Conservation (phyloP, 2,113 vertebrate species). For the Hydropotes inermis region DNA sequence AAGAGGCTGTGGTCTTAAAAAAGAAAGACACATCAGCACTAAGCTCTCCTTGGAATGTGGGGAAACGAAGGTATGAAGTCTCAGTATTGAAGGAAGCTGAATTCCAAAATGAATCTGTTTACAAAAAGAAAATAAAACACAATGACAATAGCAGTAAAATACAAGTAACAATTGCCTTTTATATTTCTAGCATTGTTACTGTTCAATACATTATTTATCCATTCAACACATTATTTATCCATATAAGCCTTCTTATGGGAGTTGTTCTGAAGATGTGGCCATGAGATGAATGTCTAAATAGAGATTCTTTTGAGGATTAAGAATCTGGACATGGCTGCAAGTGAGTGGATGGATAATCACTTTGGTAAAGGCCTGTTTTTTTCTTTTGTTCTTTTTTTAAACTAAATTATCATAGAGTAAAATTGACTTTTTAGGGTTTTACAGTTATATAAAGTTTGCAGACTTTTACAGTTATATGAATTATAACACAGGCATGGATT, state of each 20-base stretch:
- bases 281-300: not conserved
- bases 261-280: not conserved
- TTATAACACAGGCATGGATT: not conserved
- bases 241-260: not conserved
- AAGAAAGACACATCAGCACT: slow-evolving; percentile 93
- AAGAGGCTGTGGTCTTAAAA: slow-evolving; percentile 92
- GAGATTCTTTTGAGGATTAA: not conserved
- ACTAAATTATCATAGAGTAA: not conserved
- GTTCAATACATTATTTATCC: not conserved
- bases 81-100: slow-evolving; percentile 94
- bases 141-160: not conserved
- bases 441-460: not conserved
- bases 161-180: not conserved
- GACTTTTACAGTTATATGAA: not conserved
- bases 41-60: slow-evolving; percentile 92
- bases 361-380: not conserved
- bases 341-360: not conserved
- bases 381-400: not conserved
- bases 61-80: slow-evolving; percentile 94
- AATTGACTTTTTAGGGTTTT: not conserved
- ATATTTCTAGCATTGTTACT: not conserved
- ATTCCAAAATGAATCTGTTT: slow-evolving; percentile 93
- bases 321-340: not conserved
- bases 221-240: not conserved
- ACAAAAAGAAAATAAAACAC: slow-evolving; percentile 1